Percentiles rank a stretch among this genome's conserved stretches.
phyloP scores from a whole-genome alignment of 1,140 invertebrate genomes.

The Halictus rubicundus region DNA sequence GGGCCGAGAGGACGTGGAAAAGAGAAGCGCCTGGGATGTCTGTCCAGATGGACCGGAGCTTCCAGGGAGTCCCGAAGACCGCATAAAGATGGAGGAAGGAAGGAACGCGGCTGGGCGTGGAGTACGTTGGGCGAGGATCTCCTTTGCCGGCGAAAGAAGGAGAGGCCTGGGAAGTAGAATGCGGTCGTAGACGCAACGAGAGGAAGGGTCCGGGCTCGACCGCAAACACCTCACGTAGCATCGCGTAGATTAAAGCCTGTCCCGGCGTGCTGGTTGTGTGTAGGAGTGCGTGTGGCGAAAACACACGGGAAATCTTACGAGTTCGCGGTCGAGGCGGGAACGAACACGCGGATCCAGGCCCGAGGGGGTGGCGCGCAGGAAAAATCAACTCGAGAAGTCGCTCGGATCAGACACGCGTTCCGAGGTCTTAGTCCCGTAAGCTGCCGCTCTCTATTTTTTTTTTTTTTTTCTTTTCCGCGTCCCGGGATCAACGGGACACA shows the following conservation, averaged over 20 bases:
- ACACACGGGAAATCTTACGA: slow-evolving; percentile 72
- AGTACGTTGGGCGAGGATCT: neutral
- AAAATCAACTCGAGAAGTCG: slow-evolving; percentile 56
- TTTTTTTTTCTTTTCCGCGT: slow-evolving; percentile 38
- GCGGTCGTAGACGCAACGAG: neutral
- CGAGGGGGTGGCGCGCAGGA: slow-evolving; percentile 13
- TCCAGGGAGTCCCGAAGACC: neutral
- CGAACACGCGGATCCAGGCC: neutral
- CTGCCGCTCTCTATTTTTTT: neutral
- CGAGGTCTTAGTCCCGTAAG: slow-evolving; percentile 47
- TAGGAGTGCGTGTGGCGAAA: slow-evolving; percentile 50
- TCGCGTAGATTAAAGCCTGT: slow-evolving; percentile 71
- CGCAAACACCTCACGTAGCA: slow-evolving; percentile 73
- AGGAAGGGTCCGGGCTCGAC: slow-evolving; percentile 34
- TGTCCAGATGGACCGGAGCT: too few relatives aligned
- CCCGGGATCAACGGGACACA: slow-evolving; percentile 22
- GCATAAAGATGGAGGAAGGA: neutral
- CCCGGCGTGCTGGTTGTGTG: slow-evolving; percentile 10
- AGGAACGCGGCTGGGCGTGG: too few relatives aligned
- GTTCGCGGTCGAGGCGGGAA: slow-evolving; percentile 41
- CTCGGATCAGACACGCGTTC: slow-evolving; percentile 63
- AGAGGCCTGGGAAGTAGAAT: neutral
- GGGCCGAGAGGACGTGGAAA: slow-evolving; percentile 6
- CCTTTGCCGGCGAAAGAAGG: neutral
- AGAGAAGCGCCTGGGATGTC: neutral